Evolutionary conservation across 1,140 invertebrate genomes (phyloP).

Genomic region (Eciton burchellii): DNA sequence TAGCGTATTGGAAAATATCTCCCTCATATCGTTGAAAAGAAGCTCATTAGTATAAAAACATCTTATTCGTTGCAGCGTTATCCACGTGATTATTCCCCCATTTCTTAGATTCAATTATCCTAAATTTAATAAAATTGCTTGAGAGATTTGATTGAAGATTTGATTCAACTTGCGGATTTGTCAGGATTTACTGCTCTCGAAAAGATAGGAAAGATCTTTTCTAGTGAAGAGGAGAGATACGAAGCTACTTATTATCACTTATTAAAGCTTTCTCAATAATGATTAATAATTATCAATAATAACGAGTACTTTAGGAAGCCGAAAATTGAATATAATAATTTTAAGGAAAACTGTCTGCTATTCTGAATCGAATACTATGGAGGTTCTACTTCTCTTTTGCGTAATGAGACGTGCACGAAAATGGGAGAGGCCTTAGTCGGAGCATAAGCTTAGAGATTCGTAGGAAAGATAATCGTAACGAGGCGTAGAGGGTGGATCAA

Average conservation of each 20-base stretch:
- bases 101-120: neutral
- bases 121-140: no score
- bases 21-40: neutral
- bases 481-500: slow-evolving; percentile 82
- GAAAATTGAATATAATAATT: neutral
- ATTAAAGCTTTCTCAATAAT: no score
- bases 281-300: neutral
- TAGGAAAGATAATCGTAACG: slow-evolving; percentile 84
- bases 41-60: slow-evolving; percentile 7
- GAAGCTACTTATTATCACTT: neutral
- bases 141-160: no score
- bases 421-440: slow-evolving; percentile 72
- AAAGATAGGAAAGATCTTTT: neutral
- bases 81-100: neutral
- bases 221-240: neutral
- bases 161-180: no score
- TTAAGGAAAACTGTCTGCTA: neutral
- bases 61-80: neutral
- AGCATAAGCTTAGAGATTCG: slow-evolving; percentile 78
- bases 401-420: slow-evolving; percentile 75
- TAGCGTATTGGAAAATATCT: slow-evolving; percentile 10
- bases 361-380: slow-evolving; percentile 12
- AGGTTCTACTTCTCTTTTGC: slow-evolving; percentile 65
- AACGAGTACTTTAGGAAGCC: neutral
- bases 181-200: neutral